Percentiles rank a stretch among this genome's conserved stretches.
Evolutionary conservation across 2,888 invertebrate genomes (phyloP).

Genomic region (Ormyrus pomaceus): DNA sequence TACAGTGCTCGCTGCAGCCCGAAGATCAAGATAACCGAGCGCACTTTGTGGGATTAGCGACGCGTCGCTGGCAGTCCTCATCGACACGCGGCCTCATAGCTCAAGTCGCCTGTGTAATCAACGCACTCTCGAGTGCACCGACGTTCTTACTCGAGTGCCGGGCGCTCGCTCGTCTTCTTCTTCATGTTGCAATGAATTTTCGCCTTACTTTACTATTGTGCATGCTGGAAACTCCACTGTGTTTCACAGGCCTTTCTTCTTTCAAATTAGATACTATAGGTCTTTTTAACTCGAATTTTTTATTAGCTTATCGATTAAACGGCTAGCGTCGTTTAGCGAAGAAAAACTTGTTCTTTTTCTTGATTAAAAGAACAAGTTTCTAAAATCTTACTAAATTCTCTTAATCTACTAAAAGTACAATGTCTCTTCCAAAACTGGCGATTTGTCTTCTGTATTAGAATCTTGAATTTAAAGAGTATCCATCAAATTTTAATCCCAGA

Average conservation of each 20-base stretch:
- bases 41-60: constrained; percentile 64
- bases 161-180: not conserved
- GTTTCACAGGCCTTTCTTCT: not conserved
- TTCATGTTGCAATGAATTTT: constrained; percentile 32
- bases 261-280: not conserved
- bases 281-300: too few relatives aligned
- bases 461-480: too few relatives aligned
- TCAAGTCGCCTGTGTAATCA: constrained; percentile 54
- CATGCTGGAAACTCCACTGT: too few relatives aligned
- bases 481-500: too few relatives aligned
- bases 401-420: too few relatives aligned
- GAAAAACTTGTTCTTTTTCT: too few relatives aligned
- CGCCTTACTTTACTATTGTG: not conserved
- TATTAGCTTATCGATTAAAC: too few relatives aligned
- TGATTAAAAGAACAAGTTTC: too few relatives aligned
- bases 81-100: constrained; percentile 11
- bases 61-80: constrained; percentile 50
- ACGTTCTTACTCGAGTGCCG: not conserved
- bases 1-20: constrained; percentile 59
- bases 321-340: too few relatives aligned
- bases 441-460: too few relatives aligned
- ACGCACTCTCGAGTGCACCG: not conserved
- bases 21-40: constrained; percentile 62
- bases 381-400: too few relatives aligned
- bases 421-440: too few relatives aligned